Base-by-base conservation (phyloP, 2,888 invertebrate species). In the Drosophila yooni region DNA sequence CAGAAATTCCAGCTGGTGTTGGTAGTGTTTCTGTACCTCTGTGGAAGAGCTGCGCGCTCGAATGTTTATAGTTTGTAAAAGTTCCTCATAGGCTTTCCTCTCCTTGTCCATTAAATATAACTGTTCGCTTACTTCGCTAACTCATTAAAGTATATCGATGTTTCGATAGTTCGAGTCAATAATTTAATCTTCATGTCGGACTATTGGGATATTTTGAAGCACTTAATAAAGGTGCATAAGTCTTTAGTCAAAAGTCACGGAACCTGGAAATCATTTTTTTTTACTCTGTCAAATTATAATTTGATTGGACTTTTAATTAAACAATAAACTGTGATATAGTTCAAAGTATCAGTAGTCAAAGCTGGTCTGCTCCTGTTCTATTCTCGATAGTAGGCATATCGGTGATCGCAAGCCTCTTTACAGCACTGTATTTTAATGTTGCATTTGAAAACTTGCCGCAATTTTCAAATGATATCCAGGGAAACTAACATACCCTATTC, bases 51-150 rank as follows among this genome's bases (percentile, higher is more conserved):
- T 58, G 36, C 58, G 34, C n/a, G 36, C 52, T 7, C 56, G 40
- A 18, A 21, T 46, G 54, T 76, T 67, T 68, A 82, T 43, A 21
- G 59, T 58, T 18, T 70, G 66, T 48, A 77, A 3, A 27, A 82
- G 82, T 50, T 31, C 52, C 13, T 77, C 81, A 53, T 69, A 67
- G 18, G 70, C 69, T 53, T 70, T 66, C 18, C 33, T 50, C 72
- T 82, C 85, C 68, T 82, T 82, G 25, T 84, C 88, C 77, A 81
- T 81, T 76, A 57, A 76, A 69, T 62, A n/a, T 3, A 62, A 36
- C 25, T 52, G 27, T 56, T 52, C 25, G 43, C 43, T 40, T 48
- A 11, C 33, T 34, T 27, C n/a, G 6, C 51, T 25, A 27, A 27
- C 7, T 46, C 34, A 13, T 29, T 13, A 31, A 27, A 18, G 29